Evolutionary conservation across 2,888 invertebrate species (phyloP), one percentile per base, ranked within the genome.

Genomic region (Marronus borbonicus): DNA sequence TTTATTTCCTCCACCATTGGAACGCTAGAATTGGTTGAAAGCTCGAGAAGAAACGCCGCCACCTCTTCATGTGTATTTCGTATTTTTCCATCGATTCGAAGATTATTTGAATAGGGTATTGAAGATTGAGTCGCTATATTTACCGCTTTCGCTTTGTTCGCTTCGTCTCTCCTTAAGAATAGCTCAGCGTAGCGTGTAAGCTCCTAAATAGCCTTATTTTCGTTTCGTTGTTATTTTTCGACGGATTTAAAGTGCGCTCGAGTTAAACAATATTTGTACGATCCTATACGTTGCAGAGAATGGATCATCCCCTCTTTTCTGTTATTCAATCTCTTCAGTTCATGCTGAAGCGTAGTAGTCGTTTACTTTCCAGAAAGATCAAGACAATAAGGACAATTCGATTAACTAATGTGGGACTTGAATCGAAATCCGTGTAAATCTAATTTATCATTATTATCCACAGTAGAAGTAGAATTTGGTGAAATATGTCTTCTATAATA

Each of bases 81-180:
- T 55, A 14, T 52, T 55, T 55, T 3, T 55, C n/a, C 17, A 55
- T 55, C 17, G 17, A 14, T n/a, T 55, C 55, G 55, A n/a, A 55
- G 20, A 55, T 1, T 55, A 55, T 55, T 55, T 55, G 55, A 55
- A 55, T 55, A 55, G 55, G 8, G n/a, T 55, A 55, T 55, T 55
- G 55, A n/a, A 55, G 17, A 55, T 55, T 55, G 17, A 17, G 55
- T 55, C 17, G 3, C 17, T 20, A 20, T 55, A n/a, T n/a, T 55
- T 55, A 17, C 55, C 14, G 10, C 7, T 3, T 20, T 55, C 17
- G 3, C 17, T 7, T 55, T 55, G 55, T 55, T 55, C n/a, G 55
- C 14, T 3, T 55, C 55, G 55, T 8, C 14, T n/a, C n/a, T 20
- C 55, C 7, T 8, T 7, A 20, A 55, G 20, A 17, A n/a, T 55